phyloP scores from a whole-genome alignment of 35 echinoderm and acorn worm species.

The Apostichopus californicus region DNA sequence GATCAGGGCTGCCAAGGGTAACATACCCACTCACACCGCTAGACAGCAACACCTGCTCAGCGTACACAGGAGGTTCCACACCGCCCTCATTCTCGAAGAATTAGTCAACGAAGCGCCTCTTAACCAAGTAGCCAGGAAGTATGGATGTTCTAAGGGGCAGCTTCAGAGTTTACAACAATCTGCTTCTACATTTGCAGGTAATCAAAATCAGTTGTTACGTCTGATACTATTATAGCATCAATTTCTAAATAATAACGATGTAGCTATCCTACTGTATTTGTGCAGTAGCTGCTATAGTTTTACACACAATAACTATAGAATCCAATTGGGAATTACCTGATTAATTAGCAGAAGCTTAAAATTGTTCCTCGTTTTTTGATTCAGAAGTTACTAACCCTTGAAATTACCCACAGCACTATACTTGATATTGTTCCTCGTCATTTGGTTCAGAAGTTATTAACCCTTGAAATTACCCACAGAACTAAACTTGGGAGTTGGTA shows the following conservation, averaged over 20 bases:
- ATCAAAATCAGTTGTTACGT: background rate
- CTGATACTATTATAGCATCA: background rate
- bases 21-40: constrained; percentile 53
- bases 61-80: constrained; percentile 93
- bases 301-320: too few species aligned
- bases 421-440: too few species aligned
- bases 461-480: too few species aligned
- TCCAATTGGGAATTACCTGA: too few species aligned
- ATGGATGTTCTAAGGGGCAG: constrained; percentile 84
- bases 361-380: too few species aligned
- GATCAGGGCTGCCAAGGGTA: constrained; percentile 70
- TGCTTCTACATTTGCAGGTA: constrained; percentile 95
- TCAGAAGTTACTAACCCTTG: too few species aligned
- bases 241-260: background rate
- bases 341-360: too few species aligned
- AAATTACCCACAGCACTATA: too few species aligned
- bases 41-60: constrained; percentile 70
- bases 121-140: constrained; percentile 72
- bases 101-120: constrained; percentile 91
- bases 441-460: too few species aligned
- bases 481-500: too few species aligned
- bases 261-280: background rate
- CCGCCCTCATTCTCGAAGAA: constrained; percentile 78
- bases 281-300: background rate
- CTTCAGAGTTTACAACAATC: constrained; percentile 92